Evolutionary conservation across 2,797 vertebrate genomes (phyloP), one percentile per base, ranked within the genome.

Genomic region (Catamblyrhynchus diadema): DNA sequence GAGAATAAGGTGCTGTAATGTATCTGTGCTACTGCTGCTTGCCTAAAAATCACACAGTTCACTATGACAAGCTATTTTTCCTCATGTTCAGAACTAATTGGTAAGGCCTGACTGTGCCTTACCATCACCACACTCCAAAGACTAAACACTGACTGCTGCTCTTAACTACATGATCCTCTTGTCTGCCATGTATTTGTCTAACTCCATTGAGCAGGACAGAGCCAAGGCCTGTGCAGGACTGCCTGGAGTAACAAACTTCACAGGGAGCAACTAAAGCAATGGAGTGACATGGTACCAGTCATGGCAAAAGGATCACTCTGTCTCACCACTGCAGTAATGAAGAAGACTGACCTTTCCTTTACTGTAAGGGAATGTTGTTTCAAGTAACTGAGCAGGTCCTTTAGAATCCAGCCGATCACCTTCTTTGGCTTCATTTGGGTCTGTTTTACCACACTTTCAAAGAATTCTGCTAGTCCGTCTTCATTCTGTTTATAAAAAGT

Each of bases 351-450:
- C 99, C 99, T 99, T 97, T 99, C 98, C 88, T 98, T 98, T 92
- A 99, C 98, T 33, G 97, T 97, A 78, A 98, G 95, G 94, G 98
- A 98, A 93, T 97, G 96, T 27, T 98, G 98, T 92, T 98, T 99
- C 95, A 99, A 98, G 86, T 98, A 98, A 75, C 98, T 98, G 94
- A 99, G 95, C n/a, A 99, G 97, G 91, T 98, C 98, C 1, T 99
- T 99, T 24, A 99, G 98, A 97, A 99, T 97, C 99, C 99, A 99
- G 96, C 98, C 99, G 64, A 99, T 98, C 97, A 99, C 99, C 92
- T 98, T 99, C 96, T 98, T 98, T 11, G 99, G 98, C 94, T 98
- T 98, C 97, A 97, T 98, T 79, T 96, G 98, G 44, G 99, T 99
- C 79, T 96, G 96, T 95, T 97, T 98, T 70, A 99, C 94, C 90